phyloP scores from a whole-genome alignment of 2,797 vertebrate species.

The Simalia tracyae region DNA sequence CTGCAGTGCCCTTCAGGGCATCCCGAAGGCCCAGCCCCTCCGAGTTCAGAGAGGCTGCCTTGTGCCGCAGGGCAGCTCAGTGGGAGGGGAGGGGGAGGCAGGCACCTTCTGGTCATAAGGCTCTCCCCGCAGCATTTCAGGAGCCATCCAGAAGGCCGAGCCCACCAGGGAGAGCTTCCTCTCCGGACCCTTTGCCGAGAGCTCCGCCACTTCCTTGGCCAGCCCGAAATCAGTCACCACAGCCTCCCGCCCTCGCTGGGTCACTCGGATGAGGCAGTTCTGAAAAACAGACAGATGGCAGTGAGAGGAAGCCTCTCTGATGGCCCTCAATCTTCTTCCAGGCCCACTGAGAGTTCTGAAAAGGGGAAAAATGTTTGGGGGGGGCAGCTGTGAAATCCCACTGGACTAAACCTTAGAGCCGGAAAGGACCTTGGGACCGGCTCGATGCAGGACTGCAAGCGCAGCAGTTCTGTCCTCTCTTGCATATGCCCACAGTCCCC shows the following conservation, averaged over 20 bases:
- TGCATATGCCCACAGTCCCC: not conserved
- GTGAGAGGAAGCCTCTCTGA: not conserved
- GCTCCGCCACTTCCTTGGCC: slow-evolving; percentile 85
- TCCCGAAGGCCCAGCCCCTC: not conserved
- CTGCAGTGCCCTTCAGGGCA: not conserved
- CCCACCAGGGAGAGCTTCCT: slow-evolving; percentile 88
- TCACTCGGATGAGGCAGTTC: slow-evolving; percentile 87
- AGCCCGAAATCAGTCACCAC: slow-evolving; percentile 87
- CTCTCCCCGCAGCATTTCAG: slow-evolving; percentile 87
- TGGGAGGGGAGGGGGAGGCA: not conserved
- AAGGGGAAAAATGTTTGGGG: too few relatives aligned
- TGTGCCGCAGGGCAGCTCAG: not conserved
- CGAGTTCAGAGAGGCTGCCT: not conserved
- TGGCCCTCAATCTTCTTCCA: not conserved
- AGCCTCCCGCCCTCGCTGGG: slow-evolving; percentile 78
- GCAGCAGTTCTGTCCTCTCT: not conserved
- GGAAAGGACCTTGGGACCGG: not conserved
- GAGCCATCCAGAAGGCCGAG: slow-evolving; percentile 91
- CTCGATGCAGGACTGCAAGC: not conserved
- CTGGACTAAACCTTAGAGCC: not conserved
- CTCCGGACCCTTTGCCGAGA: slow-evolving; percentile 75
- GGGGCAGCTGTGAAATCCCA: not conserved
- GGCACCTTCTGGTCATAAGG: slow-evolving; percentile 86
- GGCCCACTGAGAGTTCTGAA: not conserved
- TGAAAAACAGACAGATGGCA: slow-evolving; percentile 46